A percentile compares a stretch with the other conserved stretches of the same genome.
These are phyloP conservation scores for Myrmecobius fasciatus DNA, from an alignment of 2,113 vertebrate species.

Conservation along the genomic window DNA sequence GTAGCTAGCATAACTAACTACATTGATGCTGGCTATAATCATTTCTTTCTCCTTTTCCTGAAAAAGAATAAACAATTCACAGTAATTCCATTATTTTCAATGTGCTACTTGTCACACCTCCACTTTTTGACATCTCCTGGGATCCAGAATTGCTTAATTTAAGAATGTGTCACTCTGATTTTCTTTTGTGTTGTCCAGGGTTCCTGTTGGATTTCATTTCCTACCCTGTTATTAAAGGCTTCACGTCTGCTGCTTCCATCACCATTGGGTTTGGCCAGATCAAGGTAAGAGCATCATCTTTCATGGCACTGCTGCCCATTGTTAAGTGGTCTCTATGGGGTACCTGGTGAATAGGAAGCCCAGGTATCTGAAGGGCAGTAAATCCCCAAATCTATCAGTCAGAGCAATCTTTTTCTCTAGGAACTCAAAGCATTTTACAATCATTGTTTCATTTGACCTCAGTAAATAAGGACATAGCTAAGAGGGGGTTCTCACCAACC, in stretches of 20 bases:
- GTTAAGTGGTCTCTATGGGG: neutral
- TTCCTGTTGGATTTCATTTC: slow-evolving; percentile 97
- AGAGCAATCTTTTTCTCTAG: fast-evolving
- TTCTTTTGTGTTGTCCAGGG: slow-evolving; percentile 81
- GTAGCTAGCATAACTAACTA: neutral
- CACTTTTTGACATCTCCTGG: fast-evolving
- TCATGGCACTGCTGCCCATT: fast-evolving
- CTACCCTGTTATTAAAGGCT: slow-evolving; percentile 95
- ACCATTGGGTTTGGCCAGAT: slow-evolving; percentile 95
- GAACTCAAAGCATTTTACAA: neutral
- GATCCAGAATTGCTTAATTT: neutral
- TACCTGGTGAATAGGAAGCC: neutral
- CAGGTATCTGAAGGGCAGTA: fast-evolving
- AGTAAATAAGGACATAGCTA: neutral
- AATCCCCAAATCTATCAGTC: neutral
- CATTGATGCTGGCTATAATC: neutral
- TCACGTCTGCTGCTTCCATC: slow-evolving; percentile 94
- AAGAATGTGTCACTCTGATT: neutral
- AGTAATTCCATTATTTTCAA: neutral
- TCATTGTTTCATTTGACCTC: fast-evolving
- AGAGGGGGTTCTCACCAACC: neutral
- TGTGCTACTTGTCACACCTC: neutral
- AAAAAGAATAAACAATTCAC: neutral
- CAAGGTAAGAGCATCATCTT: slow-evolving; percentile 85
- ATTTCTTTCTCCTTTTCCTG: neutral